Evolutionary conservation across 2,888 invertebrate genomes (phyloP).

Genomic region (Perizoma flavofasciatum): DNA sequence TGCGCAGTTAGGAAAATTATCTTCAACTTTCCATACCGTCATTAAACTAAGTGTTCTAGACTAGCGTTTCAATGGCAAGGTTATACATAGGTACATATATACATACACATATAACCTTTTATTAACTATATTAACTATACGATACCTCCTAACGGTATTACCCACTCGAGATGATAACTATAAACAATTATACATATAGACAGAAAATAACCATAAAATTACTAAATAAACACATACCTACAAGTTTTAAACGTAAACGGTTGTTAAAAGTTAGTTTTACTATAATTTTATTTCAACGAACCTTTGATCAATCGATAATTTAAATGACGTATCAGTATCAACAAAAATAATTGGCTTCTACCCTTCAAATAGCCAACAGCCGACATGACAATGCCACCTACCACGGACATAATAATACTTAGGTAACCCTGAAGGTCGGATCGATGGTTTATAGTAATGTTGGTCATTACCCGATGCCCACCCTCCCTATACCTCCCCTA

Average conservation of each 20-base stretch:
- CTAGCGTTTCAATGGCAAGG: too few relatives aligned
- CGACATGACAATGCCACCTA: constrained; percentile 9
- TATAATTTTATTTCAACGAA: constrained; percentile 1
- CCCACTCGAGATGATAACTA: too few relatives aligned
- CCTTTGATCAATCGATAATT: constrained; percentile 12
- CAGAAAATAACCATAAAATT: too few relatives aligned
- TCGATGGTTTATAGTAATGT: constrained; percentile 45
- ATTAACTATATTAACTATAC: too few relatives aligned
- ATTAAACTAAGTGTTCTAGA: too few relatives aligned
- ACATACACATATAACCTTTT: too few relatives aligned
- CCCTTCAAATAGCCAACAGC: constrained; percentile 7
- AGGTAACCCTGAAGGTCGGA: constrained; percentile 44
- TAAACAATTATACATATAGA: too few relatives aligned
- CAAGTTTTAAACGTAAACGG: too few relatives aligned
- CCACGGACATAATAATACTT: constrained; percentile 11
- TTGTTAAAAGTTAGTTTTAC: background rate
- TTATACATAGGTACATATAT: too few relatives aligned
- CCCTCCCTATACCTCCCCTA: constrained; percentile 24
- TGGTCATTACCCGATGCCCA: constrained; percentile 46
- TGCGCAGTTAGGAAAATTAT: constrained; percentile 5
- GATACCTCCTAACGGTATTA: too few relatives aligned
- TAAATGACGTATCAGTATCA: background rate
- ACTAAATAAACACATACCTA: too few relatives aligned
- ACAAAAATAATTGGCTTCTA: constrained; percentile 5
- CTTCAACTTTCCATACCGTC: background rate